Percentiles rank a stretch among this genome's conserved stretches.
Evolutionary conservation across 2,888 invertebrate species (phyloP).

Genomic region (Eudiplozoon nipponicum): DNA sequence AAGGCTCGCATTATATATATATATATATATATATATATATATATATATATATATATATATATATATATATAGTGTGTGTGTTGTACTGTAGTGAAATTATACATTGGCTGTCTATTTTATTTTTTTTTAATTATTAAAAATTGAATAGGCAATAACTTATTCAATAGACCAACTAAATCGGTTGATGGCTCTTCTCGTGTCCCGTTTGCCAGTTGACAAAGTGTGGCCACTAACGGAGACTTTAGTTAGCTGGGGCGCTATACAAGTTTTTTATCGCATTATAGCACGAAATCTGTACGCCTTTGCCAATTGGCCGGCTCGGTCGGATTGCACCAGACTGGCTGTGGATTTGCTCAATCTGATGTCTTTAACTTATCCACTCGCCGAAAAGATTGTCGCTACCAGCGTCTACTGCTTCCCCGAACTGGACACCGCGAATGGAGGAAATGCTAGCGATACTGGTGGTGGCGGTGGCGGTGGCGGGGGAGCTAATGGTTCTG

Average conservation of each 20-base stretch:
- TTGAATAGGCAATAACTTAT: not conserved
- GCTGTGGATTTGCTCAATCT: not conserved
- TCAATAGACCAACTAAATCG: not conserved
- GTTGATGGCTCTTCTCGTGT: not conserved
- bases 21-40: too few species aligned
- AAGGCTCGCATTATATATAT: too few species aligned
- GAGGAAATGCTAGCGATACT: too few species aligned
- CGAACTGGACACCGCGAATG: too few species aligned
- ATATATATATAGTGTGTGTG: too few species aligned
- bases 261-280: not conserved
- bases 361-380: constrained; percentile 1
- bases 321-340: not conserved
- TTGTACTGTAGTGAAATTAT: too few species aligned
- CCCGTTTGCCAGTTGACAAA: not conserved
- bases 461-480: too few species aligned
- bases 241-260: not conserved
- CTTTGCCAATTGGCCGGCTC: not conserved
- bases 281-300: not conserved
- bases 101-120: too few species aligned
- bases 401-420: too few species aligned
- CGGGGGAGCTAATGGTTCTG: too few species aligned
- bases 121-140: too few species aligned
- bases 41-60: too few species aligned
- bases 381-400: constrained; percentile 2
- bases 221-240: not conserved